Percentiles rank a stretch among this genome's conserved stretches.
Conservation (phyloP, 2,113 vertebrate genomes). For the Megaceryle torquata region DNA sequence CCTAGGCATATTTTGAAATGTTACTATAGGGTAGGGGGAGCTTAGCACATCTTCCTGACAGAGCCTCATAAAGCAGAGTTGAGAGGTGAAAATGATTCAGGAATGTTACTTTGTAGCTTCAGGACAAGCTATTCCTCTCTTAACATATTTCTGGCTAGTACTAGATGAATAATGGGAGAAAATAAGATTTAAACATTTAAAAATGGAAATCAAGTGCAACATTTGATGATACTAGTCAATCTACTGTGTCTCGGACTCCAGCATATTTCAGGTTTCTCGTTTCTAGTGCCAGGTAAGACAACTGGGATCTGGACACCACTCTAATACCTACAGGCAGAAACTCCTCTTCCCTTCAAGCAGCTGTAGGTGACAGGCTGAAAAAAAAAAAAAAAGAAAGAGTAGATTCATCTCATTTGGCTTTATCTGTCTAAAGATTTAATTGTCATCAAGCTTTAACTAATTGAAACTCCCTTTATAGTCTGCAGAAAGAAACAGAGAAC, state of each 20-base stretch:
- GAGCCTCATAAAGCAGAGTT: background rate
- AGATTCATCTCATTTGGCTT: background rate
- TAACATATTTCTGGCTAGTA: background rate
- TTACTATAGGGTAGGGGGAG: background rate
- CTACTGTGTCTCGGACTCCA: background rate
- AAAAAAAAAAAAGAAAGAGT: background rate
- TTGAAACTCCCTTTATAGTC: background rate
- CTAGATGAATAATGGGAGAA: background rate
- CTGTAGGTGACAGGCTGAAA: background rate
- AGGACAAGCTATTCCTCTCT: background rate
- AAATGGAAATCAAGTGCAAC: background rate
- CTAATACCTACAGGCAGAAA: background rate
- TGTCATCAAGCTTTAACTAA: background rate
- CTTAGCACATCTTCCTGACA: background rate
- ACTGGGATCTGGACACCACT: background rate
- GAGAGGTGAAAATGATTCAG: constrained; percentile 16
- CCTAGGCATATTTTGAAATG: constrained; percentile 42
- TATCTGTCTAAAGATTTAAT: background rate
- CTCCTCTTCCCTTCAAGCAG: background rate
- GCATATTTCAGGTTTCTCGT: background rate
- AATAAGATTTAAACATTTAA: background rate
- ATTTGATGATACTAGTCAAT: background rate
- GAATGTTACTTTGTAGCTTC: constrained; percentile 3
- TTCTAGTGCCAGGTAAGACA: background rate
- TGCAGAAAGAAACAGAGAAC: background rate